Base-by-base conservation (phyloP, 1,140 invertebrate genomes). In the Panagrolaimus sp. region DNA sequence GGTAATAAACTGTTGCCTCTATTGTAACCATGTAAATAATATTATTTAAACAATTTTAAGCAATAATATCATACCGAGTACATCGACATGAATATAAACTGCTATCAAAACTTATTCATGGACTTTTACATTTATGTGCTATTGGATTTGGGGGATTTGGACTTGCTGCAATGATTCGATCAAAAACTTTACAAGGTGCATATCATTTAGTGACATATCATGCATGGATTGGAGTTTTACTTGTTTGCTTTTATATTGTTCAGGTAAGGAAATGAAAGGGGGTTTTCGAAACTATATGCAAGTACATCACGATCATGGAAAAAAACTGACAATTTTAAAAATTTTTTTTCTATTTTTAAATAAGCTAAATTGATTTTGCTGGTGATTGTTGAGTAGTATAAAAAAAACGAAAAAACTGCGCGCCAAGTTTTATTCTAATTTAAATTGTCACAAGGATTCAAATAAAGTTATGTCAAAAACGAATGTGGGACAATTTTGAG, bases 21-120 rank as follows among this genome's bases (percentile, higher is more conserved):
- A n/a, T 57, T 57, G 51, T 13, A 16, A 16, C 1, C 4, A 57
- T 20, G 20, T 4, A 57, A 11, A 23, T 25, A 13, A 23, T 20
- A 2, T 20, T 57, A 20, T 20, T 14, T 27, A 20, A 2, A 4
- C 5, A 31, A 0, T n/a, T 72, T 72, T 65, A 11, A 71, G 70
- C 53, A 11, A 43, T 72, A 11, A 27, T 73, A 38, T 38, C 43
- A 23, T 67, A 65, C 11, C 71, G 71, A 0, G 46, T 72, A 27
- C 45, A 73, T 42, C 61, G 71, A 23, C 71, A 72, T 53, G 71
- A 72, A 66, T n/a, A 42, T 9, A 51, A 63, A 16, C 38, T 74
- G 20, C 31, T 72, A 20, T 20, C 71, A 5, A 63, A 65, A 16
- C 13, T 67, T 16, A 20, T 73, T 20, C 71, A 73, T 23, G 20